These are phyloP conservation scores for Melitaea athalia DNA, from an alignment of 2,888 invertebrate genomes.

Conservation along the genomic window DNA sequence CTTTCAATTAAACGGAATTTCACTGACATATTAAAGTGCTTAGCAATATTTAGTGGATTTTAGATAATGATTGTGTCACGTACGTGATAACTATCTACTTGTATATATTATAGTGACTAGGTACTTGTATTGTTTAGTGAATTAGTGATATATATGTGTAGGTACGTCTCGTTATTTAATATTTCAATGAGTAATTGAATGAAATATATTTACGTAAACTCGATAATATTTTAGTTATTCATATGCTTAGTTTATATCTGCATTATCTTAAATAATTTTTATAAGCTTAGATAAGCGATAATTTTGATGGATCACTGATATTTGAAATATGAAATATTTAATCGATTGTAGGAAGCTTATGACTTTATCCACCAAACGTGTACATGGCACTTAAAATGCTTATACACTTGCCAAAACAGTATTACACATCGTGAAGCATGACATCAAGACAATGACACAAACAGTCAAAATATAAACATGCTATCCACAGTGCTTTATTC, in stretches of 20 bases:
- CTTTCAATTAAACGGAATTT: not conserved
- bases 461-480: slow-evolving; percentile 21
- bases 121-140: too few relatives aligned
- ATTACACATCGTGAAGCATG: slow-evolving; percentile 23
- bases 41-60: not conserved
- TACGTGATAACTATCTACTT: too few relatives aligned
- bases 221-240: not conserved
- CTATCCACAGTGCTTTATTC: not conserved
- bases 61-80: too few relatives aligned
- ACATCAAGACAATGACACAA: slow-evolving; percentile 29
- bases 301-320: not conserved
- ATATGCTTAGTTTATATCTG: not conserved
- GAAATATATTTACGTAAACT: not conserved
- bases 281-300: not conserved
- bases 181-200: not conserved
- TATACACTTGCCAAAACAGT: slow-evolving; percentile 31
- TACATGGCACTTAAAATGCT: slow-evolving; percentile 10
- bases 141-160: too few relatives aligned
- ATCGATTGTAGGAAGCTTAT: not conserved
- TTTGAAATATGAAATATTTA: not conserved
- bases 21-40: not conserved
- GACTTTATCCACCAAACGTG: not conserved
- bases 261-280: not conserved
- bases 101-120: too few relatives aligned
- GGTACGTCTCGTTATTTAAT: too few relatives aligned